Conservation (phyloP, 2,888 invertebrate genomes). For the Andrena hattorfiana region DNA sequence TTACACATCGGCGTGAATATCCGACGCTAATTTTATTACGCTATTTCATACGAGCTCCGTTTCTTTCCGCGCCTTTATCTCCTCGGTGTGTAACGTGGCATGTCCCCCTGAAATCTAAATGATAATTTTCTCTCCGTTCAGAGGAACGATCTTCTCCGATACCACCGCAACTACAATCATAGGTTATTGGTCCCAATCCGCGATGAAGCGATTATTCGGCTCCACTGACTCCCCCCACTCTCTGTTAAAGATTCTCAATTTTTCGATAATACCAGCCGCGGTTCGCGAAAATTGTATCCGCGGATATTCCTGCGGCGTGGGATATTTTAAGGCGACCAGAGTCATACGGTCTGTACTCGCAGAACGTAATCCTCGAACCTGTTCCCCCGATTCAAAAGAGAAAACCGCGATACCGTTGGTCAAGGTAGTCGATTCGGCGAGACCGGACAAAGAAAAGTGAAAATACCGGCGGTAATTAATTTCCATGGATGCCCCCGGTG, state of each 20-base stretch:
- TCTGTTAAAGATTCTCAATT: too few species aligned
- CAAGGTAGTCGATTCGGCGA: background rate
- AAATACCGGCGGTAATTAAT: conserved; percentile 42
- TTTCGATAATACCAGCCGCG: too few species aligned
- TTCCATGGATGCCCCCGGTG: conserved; percentile 37
- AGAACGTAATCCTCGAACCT: too few species aligned
- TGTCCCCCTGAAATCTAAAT: background rate
- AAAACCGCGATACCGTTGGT: conserved; percentile 2
- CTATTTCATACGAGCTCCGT: background rate
- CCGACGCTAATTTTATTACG: conserved; percentile 4
- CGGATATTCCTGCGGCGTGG: too few species aligned
- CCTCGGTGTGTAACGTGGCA: background rate
- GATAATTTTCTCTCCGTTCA: background rate
- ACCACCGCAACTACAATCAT: too few species aligned
- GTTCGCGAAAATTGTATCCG: too few species aligned
- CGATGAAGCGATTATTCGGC: too few species aligned
- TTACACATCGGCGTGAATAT: conserved; percentile 18
- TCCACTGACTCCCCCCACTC: too few species aligned
- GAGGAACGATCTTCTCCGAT: too few species aligned
- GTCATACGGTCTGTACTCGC: too few species aligned
- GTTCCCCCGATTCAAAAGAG: background rate
- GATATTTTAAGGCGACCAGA: too few species aligned
- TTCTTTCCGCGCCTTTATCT: background rate
- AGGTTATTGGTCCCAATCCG: too few species aligned
- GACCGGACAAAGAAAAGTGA: conserved; percentile 45